Percentiles rank a stretch among this genome's conserved stretches.
phyloP scores from a whole-genome alignment of 2,888 invertebrate species.

The Heliconius sara region DNA sequence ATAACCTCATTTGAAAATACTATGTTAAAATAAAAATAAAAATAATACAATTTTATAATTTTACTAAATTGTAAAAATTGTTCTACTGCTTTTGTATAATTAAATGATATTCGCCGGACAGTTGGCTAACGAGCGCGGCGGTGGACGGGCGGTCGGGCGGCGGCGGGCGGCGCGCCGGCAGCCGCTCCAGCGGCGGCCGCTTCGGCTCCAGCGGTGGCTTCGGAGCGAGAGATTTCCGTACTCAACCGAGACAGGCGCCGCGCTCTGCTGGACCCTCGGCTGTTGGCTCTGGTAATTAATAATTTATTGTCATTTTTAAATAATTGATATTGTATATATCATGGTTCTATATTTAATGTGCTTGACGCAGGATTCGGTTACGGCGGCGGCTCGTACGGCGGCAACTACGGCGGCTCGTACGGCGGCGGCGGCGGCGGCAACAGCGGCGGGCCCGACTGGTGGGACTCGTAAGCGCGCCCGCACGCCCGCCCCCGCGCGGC shows the following conservation, averaged over 20 bases:
- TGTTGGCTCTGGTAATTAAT: conserved; percentile 62
- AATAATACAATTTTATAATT: too few relatives aligned
- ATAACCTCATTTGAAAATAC: too few relatives aligned
- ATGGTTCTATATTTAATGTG: not conserved
- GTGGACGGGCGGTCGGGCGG: conserved; percentile 89
- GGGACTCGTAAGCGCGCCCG: conserved; percentile 71
- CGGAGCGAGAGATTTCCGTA: conserved; percentile 80
- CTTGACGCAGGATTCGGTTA: conserved; percentile 64
- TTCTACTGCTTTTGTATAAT: too few relatives aligned
- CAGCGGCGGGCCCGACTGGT: conserved; percentile 78
- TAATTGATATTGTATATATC: too few relatives aligned
- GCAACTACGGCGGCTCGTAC: conserved; percentile 78
- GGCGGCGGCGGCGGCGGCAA: conserved; percentile 78
- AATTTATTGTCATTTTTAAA: not conserved
- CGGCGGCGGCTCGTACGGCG: conserved; percentile 74
- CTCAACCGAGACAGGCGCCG: conserved; percentile 70
- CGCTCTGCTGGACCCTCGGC: conserved; percentile 72
- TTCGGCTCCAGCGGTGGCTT: conserved; percentile 69
- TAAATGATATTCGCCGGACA: conserved; percentile 47
- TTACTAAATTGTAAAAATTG: too few relatives aligned
- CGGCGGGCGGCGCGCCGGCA: conserved; percentile 84
- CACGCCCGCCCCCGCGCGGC: conserved; percentile 41
- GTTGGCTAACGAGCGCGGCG: conserved; percentile 85
- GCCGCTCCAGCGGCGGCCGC: conserved; percentile 81
- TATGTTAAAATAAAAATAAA: too few relatives aligned